Evolutionary conservation across 2,888 invertebrate species (phyloP), one percentile per base, ranked within the genome.

Genomic region (Conus canariensis): DNA sequence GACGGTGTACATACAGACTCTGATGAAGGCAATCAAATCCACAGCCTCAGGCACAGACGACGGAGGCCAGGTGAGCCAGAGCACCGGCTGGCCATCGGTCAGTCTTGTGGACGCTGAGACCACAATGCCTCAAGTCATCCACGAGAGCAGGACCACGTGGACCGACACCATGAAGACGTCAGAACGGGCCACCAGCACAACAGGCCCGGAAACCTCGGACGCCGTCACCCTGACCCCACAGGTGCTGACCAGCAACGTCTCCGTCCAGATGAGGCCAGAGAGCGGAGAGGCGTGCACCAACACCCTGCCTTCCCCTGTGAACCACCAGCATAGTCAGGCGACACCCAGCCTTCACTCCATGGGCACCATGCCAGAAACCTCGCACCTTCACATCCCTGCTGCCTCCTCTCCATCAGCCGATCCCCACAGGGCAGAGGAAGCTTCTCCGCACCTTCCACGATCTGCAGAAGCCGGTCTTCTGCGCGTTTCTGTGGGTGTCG

Each of bases 121-220:
- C 14, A 91, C 90, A 85, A 94, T 94, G 93, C 93, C 94, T 3
- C 86, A 92, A 0, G 87, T 94, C 30, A 91, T 90, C 59, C 92
- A 90, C 8, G 94, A 93, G 88, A 92, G 80, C 85, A 93, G 92
- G 90, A 91, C 91, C 16, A 94, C 94, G n/a, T 94, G 93, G 94
- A 94, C 94, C 10, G 95, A 95, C 25, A 58, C 87, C 12, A 83
- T 93, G 16, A 89, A 93, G 58, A 95, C 95, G 6, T 93, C 94
- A 22, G 95, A 95, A 70, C 91, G 95, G 60, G 93, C 94, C 56
- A 93, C 93, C 12, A 91, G 92, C 86, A 94, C 94, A 7, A 91
- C 77, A 22, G 58, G 88, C 16, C 91, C 91, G 45, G 92, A 93
- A 87, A 93, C 92, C 14, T 91, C 85, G 1, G 94, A 94, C 88